These are phyloP conservation scores for Erebia ligea DNA, from an alignment of 2,888 invertebrate species.

Conservation along the genomic window DNA sequence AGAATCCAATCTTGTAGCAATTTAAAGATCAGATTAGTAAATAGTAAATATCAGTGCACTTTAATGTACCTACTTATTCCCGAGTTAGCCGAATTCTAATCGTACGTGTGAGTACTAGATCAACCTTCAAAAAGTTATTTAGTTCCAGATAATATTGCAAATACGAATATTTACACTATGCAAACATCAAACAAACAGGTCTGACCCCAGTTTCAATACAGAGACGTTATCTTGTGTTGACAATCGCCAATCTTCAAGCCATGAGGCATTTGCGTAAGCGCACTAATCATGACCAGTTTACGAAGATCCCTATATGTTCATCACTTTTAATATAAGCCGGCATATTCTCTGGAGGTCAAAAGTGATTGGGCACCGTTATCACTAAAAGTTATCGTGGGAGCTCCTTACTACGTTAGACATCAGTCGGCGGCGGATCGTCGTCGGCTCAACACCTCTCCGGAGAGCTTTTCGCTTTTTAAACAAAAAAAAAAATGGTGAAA, in stretches of 20 bases:
- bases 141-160: constrained; percentile 19
- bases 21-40: no score
- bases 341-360: constrained; percentile 45
- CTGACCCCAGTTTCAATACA: constrained; percentile 62
- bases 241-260: constrained; percentile 66
- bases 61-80: no score
- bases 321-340: not conserved
- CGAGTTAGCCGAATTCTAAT: not conserved
- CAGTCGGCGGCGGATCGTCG: constrained; percentile 78
- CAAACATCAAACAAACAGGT: constrained; percentile 52
- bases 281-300: constrained; percentile 53
- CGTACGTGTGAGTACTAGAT: not conserved
- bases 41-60: no score
- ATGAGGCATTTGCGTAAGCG: constrained; percentile 79
- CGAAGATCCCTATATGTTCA: constrained; percentile 42
- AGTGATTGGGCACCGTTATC: constrained; percentile 58
- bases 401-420: constrained; percentile 48
- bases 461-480: constrained; percentile 42
- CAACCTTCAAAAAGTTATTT: constrained; percentile 21
- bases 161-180: constrained; percentile 29
- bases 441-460: constrained; percentile 61
- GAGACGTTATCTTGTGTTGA: constrained; percentile 72
- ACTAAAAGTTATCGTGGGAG: constrained; percentile 67
- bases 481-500: constrained; percentile 22
- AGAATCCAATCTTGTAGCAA: no score